Evolutionary conservation across 1,140 invertebrate genomes (phyloP), one percentile per base, ranked within the genome.

Genomic region (Trialeurodes vaporariorum): DNA sequence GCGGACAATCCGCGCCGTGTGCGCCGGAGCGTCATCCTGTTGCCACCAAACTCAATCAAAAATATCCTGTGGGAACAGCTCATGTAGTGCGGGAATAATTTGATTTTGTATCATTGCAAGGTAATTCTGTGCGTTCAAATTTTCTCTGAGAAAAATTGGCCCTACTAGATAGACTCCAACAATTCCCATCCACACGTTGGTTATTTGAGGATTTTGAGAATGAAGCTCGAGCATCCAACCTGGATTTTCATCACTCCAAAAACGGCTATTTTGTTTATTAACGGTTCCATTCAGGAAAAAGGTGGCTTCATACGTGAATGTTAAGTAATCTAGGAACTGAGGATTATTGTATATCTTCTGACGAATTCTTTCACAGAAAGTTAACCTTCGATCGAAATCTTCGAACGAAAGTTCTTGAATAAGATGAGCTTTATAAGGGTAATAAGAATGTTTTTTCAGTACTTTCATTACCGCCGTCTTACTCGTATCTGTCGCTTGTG

Each of bases 121-220:
- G 17, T 49, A 17, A 49, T 9, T 9, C 17, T 49, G 5, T 5
- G 5, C 34, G 17, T 49, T 17, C 17, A 49, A 49, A 49, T 49
- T 49, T 9, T 17, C 34, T 74, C 73, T 65, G 65, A 77, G 77
- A 65, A 77, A 76, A 63, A 74, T 77, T 22, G 73, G 74, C 34
- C 76, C 73, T 70, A 75, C 74, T 68, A 74, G 70, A 67, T 71
- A 40, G 11, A 40, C 65, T 58, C 61, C 60, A 60, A 64, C 63
- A 40, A 69, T 1, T 9, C 24, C 64, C 22, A 64, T 66, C 64
- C 64, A 69, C 49, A 66, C 68, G 59, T 62, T 9, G 49, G 13
- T 58, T 25, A 34, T 66, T 66, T 2, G n/a, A 64, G 65, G 66
- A 17, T 49, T 49, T 49, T 69, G 68, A 59, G 66, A 40, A 65